These are phyloP conservation scores for Sclerodermus sp. DNA, from an alignment of 2,888 invertebrate genomes.

Conservation along the genomic window DNA sequence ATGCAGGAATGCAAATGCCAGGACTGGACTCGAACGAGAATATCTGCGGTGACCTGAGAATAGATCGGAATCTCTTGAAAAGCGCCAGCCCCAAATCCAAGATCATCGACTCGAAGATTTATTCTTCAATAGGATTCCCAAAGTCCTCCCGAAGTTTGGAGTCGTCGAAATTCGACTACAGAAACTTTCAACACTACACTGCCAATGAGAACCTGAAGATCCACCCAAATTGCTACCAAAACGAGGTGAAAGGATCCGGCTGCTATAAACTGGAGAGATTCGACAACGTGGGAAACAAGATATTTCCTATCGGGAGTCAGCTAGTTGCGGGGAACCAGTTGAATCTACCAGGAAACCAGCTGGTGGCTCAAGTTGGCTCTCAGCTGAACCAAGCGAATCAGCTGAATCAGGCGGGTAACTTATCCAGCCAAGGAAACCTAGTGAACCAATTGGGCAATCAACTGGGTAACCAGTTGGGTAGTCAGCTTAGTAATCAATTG, in stretches of 20 bases:
- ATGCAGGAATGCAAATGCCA: constrained; percentile 42
- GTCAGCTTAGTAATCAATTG: not conserved
- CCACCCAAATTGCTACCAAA: constrained; percentile 40
- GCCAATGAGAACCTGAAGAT: constrained; percentile 43
- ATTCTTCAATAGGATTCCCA: constrained; percentile 48
- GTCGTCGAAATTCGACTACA: constrained; percentile 48
- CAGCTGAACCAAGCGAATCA: not conserved
- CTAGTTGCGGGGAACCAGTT: constrained; percentile 27
- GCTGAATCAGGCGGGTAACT: not conserved
- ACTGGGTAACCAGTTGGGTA: not conserved
- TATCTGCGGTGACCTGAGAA: constrained; percentile 38
- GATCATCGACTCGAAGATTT: constrained; percentile 30
- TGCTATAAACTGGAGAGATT: constrained; percentile 44
- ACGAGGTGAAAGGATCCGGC: constrained; percentile 35
- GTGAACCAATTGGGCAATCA: not conserved
- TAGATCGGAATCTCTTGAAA: constrained; percentile 45
- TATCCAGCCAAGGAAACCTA: not conserved
- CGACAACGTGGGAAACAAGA: constrained; percentile 41
- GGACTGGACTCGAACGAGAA: constrained; percentile 33
- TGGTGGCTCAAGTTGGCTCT: not conserved
- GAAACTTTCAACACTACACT: constrained; percentile 46
- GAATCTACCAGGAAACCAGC: not conserved
- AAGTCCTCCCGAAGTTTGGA: constrained; percentile 36
- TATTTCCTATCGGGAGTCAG: constrained; percentile 35
- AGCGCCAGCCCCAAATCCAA: constrained; percentile 40